Evolutionary conservation across 2,888 invertebrate genomes (phyloP).

Genomic region (Drosophila prolongata): DNA sequence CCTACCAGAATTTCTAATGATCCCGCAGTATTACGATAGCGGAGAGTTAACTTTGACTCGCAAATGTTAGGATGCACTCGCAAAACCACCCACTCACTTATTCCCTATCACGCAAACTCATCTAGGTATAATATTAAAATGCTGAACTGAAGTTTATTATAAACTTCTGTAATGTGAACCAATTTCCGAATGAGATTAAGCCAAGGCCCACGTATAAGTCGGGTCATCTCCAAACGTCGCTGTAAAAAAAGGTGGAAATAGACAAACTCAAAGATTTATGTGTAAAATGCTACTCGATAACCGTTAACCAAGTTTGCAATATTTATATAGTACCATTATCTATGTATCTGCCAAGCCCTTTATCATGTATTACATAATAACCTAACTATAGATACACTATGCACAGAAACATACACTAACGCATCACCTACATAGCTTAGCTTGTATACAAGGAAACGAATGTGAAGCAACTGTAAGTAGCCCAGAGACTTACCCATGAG

Average conservation of each 20-base stretch:
- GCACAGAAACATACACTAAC: constrained; percentile 9
- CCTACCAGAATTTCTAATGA: constrained; percentile 81
- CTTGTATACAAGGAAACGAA: constrained; percentile 48
- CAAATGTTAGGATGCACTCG: constrained; percentile 64
- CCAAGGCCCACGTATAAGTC: too few species aligned
- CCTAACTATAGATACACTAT: too few species aligned
- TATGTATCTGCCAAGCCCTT: constrained; percentile 36
- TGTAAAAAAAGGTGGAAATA: too few species aligned
- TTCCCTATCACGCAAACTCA: neutral
- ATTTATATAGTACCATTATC: constrained; percentile 55
- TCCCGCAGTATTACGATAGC: constrained; percentile 84
- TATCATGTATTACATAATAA: too few species aligned
- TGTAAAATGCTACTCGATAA: constrained; percentile 37
- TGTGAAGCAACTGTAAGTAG: constrained; percentile 56
- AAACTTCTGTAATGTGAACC: too few species aligned
- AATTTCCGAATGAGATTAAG: too few species aligned
- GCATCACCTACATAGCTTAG: constrained; percentile 57
- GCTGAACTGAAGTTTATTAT: neutral
- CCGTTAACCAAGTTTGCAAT: constrained; percentile 55
- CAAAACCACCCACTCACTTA: constrained; percentile 10
- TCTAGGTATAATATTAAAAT: neutral
- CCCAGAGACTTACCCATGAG: constrained; percentile 13
- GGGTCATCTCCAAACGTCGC: too few species aligned
- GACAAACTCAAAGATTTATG: too few species aligned
- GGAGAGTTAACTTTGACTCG: constrained; percentile 83